Evolutionary conservation across 2,113 vertebrate species (phyloP).

Genomic region (Cheilinus undulatus): DNA sequence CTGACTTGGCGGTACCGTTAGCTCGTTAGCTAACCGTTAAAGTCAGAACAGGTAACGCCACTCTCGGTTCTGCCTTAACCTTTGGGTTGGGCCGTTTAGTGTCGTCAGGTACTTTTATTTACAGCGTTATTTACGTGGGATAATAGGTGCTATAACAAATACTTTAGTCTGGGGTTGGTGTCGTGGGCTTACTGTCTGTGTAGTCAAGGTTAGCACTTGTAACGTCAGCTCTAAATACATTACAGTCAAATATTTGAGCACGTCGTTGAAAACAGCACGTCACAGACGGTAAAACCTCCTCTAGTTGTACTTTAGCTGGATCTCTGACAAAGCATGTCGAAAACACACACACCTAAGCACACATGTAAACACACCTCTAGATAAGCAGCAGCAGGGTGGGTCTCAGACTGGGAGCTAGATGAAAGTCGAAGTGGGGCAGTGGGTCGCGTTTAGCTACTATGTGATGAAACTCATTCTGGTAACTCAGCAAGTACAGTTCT

Average conservation of each 20-base stretch:
- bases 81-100: neutral
- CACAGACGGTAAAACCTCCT: conserved; percentile 3
- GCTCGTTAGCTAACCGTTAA: conserved; percentile 57
- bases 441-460: conserved; percentile 1
- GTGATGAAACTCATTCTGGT: conserved; percentile 6
- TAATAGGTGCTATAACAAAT: neutral
- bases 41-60: conserved; percentile 53
- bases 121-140: neutral
- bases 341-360: conserved; percentile 3
- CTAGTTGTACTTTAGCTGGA: conserved; percentile 51
- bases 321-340: neutral
- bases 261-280: conserved; percentile 24
- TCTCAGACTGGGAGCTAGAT: conserved; percentile 18
- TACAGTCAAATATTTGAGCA: conserved; percentile 48
- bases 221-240: neutral
- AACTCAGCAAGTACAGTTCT: neutral
- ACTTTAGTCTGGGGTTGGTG: neutral
- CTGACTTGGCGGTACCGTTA: conserved; percentile 62
- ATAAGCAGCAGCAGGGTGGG: conserved; percentile 44
- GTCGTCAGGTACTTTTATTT: conserved; percentile 14
- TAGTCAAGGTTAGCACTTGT: conserved; percentile 31
- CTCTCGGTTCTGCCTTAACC: conserved; percentile 32
- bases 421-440: conserved; percentile 28
- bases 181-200: neutral
- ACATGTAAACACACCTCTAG: conserved; percentile 5